A percentile compares a stretch with the other conserved stretches of the same genome.
phyloP scores from a whole-genome alignment of 2,888 invertebrate genomes.

The Megaustenia siamemsis region DNA sequence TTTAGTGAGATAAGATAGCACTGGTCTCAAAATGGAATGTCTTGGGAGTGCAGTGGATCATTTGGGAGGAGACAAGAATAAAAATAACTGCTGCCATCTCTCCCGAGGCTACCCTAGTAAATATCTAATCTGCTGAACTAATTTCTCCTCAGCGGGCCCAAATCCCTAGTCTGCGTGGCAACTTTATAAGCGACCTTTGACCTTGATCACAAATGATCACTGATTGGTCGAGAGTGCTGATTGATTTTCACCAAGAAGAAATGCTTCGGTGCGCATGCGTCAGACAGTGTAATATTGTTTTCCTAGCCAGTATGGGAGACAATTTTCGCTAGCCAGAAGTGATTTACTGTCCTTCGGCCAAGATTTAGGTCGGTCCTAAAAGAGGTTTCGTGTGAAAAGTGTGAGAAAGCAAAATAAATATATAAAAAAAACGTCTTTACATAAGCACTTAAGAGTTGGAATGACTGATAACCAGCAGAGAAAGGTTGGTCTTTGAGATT shows the following conservation, averaged over 20 bases:
- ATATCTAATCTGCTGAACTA: constrained; percentile 52
- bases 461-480: not conserved
- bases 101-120: constrained; percentile 25
- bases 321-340: constrained; percentile 38
- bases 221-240: constrained; percentile 51
- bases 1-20: not conserved
- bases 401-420: not conserved
- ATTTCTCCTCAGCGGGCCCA: constrained; percentile 41
- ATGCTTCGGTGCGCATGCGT: constrained; percentile 49
- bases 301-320: constrained; percentile 38
- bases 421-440: not conserved
- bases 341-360: constrained; percentile 17
- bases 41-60: not conserved
- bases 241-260: constrained; percentile 49
- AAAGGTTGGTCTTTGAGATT: not conserved
- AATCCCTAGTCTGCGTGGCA: constrained; percentile 26
- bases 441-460: not conserved
- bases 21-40: not conserved
- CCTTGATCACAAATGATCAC: constrained; percentile 51
- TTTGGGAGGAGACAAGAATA: not conserved
- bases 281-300: constrained; percentile 48
- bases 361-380: constrained; percentile 15
- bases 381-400: constrained; percentile 1
- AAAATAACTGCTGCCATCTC: not conserved
- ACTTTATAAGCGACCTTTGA: constrained; percentile 48